These are phyloP conservation scores for Achroia grisella DNA, from an alignment of 1,140 invertebrate genomes.

Conservation along the genomic window DNA sequence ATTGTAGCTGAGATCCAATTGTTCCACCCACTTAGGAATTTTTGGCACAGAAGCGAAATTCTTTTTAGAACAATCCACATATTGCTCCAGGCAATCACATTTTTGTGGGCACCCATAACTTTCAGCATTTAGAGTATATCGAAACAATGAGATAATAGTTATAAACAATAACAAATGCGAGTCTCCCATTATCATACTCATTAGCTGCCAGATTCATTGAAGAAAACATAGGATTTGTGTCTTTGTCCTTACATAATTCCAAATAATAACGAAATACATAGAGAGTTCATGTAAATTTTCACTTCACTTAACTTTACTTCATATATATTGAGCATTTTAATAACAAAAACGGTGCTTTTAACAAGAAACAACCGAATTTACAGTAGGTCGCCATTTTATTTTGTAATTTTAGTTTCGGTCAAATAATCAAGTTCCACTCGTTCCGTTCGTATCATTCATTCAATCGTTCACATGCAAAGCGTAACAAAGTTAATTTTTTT, in stretches of 20 bases:
- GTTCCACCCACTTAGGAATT: conserved; percentile 76
- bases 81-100: conserved; percentile 75
- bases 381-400: conserved; percentile 59
- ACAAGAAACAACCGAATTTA: conserved; percentile 49
- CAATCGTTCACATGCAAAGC: too few species aligned
- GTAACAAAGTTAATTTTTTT: too few species aligned
- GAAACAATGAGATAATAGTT: conserved; percentile 39
- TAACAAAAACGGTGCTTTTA: conserved; percentile 17
- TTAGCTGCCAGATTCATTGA: conserved; percentile 46
- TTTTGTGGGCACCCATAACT: conserved; percentile 73
- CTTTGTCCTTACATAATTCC: conserved; percentile 63
- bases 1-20: conserved; percentile 74
- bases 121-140: conserved; percentile 50
- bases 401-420: too few species aligned
- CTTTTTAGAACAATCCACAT: conserved; percentile 76
- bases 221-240: conserved; percentile 26
- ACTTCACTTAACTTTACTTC: conserved; percentile 33
- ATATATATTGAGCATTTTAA: conserved; percentile 40
- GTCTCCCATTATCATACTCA: conserved; percentile 66
- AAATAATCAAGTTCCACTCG: too few species aligned
- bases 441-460: too few species aligned
- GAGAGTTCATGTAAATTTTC: conserved; percentile 20
- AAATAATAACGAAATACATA: conserved; percentile 14
- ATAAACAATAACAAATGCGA: conserved; percentile 56
- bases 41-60: conserved; percentile 74